phyloP scores from a whole-genome alignment of 2,797 vertebrate species.

The Etheostoma nigrum region DNA sequence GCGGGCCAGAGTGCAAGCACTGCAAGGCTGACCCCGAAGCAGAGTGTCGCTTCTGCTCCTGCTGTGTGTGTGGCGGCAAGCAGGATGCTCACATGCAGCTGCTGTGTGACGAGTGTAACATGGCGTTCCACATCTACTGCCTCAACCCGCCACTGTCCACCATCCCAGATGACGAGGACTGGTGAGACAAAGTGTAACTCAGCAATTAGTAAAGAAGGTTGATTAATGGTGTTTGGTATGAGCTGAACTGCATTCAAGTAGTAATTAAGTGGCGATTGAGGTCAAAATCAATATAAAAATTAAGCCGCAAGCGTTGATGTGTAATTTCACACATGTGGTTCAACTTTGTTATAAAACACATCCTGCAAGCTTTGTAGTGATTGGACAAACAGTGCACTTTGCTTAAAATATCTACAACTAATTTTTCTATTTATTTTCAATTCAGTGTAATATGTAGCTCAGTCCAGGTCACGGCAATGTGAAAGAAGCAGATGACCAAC shows the following conservation, averaged over 20 bases:
- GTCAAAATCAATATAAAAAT: conserved; percentile 31
- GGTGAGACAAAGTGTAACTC: conserved; percentile 83
- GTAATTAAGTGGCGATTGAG: conserved; percentile 39
- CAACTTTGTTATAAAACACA: too few species aligned
- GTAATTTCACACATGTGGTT: too few species aligned
- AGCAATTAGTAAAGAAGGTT: conserved; percentile 28
- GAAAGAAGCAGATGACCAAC: too few species aligned
- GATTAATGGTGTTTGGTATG: conserved; percentile 32
- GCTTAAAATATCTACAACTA: too few species aligned
- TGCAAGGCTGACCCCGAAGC: conserved; percentile 95
- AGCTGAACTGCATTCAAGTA: conserved; percentile 18
- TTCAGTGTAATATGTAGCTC: too few species aligned
- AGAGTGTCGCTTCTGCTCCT: conserved; percentile 96
- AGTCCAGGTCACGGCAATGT: too few species aligned
- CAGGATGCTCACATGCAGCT: conserved; percentile 98
- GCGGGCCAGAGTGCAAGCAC: conserved; percentile 97
- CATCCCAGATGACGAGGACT: conserved; percentile 98
- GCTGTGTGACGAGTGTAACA: conserved; percentile 98
- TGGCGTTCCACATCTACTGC: conserved; percentile 99
- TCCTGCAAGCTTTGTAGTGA: too few species aligned
- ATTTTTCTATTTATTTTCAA: too few species aligned
- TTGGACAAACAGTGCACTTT: too few species aligned
- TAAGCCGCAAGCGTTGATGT: too few species aligned
- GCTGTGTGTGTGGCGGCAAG: conserved; percentile 96
- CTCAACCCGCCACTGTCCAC: conserved; percentile 96